Percentiles rank a stretch among this genome's conserved stretches.
phyloP scores from a whole-genome alignment of 2,113 vertebrate species.

The Halcyon malimbica region DNA sequence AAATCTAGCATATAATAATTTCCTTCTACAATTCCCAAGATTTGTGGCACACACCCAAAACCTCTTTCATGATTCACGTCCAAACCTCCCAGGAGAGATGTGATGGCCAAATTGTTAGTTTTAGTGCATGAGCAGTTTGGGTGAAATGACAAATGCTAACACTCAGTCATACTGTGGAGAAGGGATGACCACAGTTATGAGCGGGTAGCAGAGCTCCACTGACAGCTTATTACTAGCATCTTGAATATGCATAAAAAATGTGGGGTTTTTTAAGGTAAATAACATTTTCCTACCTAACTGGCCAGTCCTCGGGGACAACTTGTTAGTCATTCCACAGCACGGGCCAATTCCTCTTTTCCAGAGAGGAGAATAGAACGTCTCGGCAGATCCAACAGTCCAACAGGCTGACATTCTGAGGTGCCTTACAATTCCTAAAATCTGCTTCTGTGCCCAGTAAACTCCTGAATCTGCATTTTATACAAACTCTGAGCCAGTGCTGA shows the following conservation, averaged over 20 bases:
- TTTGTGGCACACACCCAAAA: slow-evolving; percentile 44
- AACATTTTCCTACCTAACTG: slow-evolving; percentile 66
- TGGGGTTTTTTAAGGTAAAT: slow-evolving; percentile 30
- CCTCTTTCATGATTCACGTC: slow-evolving; percentile 32
- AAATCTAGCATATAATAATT: slow-evolving; percentile 60
- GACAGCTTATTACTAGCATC: slow-evolving; percentile 46
- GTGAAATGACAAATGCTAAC: slow-evolving; percentile 63
- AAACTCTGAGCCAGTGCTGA: slow-evolving; percentile 42
- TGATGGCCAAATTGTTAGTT: slow-evolving; percentile 16
- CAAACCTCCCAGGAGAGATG: slow-evolving; percentile 44
- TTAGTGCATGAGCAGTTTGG: slow-evolving; percentile 44
- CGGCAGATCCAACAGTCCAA: slow-evolving; percentile 22
- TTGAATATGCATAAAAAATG: background rate
- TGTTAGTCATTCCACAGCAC: slow-evolving; percentile 57
- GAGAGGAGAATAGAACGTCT: slow-evolving; percentile 18
- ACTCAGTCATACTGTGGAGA: slow-evolving; percentile 9
- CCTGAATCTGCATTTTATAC: slow-evolving; percentile 62
- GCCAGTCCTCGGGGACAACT: slow-evolving; percentile 32
- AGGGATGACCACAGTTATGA: slow-evolving; percentile 35
- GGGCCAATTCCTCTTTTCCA: slow-evolving; percentile 56
- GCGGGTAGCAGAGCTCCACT: background rate
- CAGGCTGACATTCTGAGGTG: background rate
- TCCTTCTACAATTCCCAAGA: slow-evolving; percentile 62
- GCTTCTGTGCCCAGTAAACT: slow-evolving; percentile 19
- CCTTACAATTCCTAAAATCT: slow-evolving; percentile 15